Conservation (phyloP, 2,888 invertebrate genomes). For the Rhamphomyia laevipes region DNA sequence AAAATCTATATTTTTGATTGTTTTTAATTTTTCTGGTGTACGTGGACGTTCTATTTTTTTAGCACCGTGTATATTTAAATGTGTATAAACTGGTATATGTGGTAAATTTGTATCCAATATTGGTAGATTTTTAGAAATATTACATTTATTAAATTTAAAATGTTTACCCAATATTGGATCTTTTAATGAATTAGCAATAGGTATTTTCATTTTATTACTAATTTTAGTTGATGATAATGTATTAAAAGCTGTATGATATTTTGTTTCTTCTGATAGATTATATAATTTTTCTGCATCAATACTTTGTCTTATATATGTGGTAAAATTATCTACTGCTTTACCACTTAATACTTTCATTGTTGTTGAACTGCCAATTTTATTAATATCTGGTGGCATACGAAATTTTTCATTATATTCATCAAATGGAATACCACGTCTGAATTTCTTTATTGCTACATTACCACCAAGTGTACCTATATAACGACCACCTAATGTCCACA, state of each 20-base stretch:
- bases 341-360: slow-evolving; percentile 53
- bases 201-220: slow-evolving; percentile 27
- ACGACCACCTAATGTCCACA: slow-evolving; percentile 63
- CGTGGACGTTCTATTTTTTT: slow-evolving; percentile 44
- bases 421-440: slow-evolving; percentile 31
- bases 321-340: slow-evolving; percentile 8
- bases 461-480: slow-evolving; percentile 66
- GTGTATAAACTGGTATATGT: slow-evolving; percentile 56
- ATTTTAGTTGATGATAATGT: slow-evolving; percentile 5
- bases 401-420: slow-evolving; percentile 36
- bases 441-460: slow-evolving; percentile 46
- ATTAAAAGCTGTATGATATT: slow-evolving; percentile 10
- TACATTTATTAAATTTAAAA: slow-evolving; percentile 38
- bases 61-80: slow-evolving; percentile 50
- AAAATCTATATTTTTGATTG: slow-evolving; percentile 28
- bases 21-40: slow-evolving; percentile 42
- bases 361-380: slow-evolving; percentile 60
- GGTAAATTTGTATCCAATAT: slow-evolving; percentile 50
- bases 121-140: slow-evolving; percentile 34
- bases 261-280: too few species aligned
- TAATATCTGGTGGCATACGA: slow-evolving; percentile 61
- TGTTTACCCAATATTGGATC: slow-evolving; percentile 49
- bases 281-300: not conserved
- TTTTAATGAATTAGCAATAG: slow-evolving; percentile 41
- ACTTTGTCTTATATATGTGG: not conserved